Base-by-base conservation (phyloP, 2,888 invertebrate species). In the Galerucella pusilla region DNA sequence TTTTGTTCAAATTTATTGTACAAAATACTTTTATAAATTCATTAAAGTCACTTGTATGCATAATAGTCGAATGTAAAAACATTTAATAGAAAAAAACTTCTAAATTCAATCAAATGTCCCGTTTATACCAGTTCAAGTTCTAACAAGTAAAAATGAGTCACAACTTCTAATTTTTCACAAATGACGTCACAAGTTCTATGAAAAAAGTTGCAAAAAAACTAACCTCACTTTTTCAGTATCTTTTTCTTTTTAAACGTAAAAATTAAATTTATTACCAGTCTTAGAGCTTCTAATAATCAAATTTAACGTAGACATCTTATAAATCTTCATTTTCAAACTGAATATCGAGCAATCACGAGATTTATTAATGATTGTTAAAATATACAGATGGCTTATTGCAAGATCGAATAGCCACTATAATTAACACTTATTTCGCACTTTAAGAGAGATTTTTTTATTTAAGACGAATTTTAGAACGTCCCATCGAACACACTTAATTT, bases 231-330 rank as follows among this genome's bases (percentile, higher is more conserved):
- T 35, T 82, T n/a, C 57, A 57, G 57, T 16, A 71, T 54, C 46
- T 68, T 75, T 20, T 42, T 71, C 65, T 57, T 66, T 77, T 81
- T 79, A 82, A 72, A 80, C 78, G 49, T 69, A 78, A 76, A 80
- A 75, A 73, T 75, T 75, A 78, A 75, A 75, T 73, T 80, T 78
- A 77, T 71, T 78, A 73, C 79, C 84, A 84, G 85, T 87, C 84
- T 84, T 83, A 80, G 87, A 84, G 85, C 88, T 87, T 88, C 88
- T 88, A 88, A 88, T 87, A 82, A 85, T 79, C 78, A 80, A 77
- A 79, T 82, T 83, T 82, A 85, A 86, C 84, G 84, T 85, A 83
- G 86, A 86, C 83, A 83, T 82, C 83, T 84, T 86, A 83, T 83
- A 85, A 84, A 86, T 84, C 86, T 87, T 87, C 87, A 87, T 87